Conservation (phyloP, 2,797 vertebrate species). For the Lemur catta region DNA sequence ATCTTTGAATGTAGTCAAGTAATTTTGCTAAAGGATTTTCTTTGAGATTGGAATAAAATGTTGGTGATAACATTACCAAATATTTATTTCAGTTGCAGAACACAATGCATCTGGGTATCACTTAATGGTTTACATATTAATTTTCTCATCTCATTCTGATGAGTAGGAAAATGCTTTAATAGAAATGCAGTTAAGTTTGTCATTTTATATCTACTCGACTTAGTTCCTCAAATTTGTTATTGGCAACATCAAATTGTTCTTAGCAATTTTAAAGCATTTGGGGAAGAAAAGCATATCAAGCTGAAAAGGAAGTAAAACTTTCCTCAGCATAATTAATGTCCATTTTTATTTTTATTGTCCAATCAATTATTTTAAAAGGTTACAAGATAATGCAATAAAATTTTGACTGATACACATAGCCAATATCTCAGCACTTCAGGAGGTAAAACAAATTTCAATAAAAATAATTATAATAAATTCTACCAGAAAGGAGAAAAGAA, state of each 20-base stretch:
- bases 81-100: conserved; percentile 68
- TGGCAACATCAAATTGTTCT: conserved; percentile 70
- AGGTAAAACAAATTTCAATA: conserved; percentile 46
- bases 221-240: conserved; percentile 76
- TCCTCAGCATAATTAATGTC: conserved; percentile 73
- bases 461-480: conserved; percentile 68
- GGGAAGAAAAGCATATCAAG: conserved; percentile 63
- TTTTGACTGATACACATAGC: conserved; percentile 46
- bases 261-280: conserved; percentile 73
- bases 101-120: conserved; percentile 72
- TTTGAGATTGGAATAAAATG: conserved; percentile 76
- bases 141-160: conserved; percentile 80
- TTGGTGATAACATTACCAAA: conserved; percentile 68
- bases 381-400: conserved; percentile 56
- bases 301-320: conserved; percentile 65
- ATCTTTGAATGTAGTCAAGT: conserved; percentile 68
- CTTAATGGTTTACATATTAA: conserved; percentile 83
- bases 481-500: not conserved
- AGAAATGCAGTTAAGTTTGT: conserved; percentile 82
- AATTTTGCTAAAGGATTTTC: conserved; percentile 75
- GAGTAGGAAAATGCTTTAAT: conserved; percentile 81
- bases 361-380: conserved; percentile 78
- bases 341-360: conserved; percentile 75
- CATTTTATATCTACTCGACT: conserved; percentile 78
- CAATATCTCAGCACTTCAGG: conserved; percentile 54